Evolutionary conservation across 2,888 invertebrate species (phyloP).

Genomic region (Aleiodes testaceus): DNA sequence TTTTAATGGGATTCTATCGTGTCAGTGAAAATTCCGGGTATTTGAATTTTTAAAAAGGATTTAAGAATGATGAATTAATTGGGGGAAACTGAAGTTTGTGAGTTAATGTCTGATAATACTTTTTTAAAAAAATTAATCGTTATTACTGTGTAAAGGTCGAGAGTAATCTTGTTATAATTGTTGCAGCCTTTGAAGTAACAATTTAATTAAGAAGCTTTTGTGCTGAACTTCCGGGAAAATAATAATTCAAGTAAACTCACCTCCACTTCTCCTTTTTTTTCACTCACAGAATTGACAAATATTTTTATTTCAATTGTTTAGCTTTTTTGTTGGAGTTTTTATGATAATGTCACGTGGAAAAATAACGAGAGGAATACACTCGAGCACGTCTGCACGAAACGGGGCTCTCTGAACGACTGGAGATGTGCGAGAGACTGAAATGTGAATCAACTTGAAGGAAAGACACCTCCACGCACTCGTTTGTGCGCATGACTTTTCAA

Average conservation of each 20-base stretch:
- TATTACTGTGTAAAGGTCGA: conserved; percentile 19
- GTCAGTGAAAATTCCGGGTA: background rate
- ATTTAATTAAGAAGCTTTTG: conserved; percentile 33
- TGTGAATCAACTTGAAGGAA: background rate
- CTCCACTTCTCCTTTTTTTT: background rate
- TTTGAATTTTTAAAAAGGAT: background rate
- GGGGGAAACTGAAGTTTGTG: background rate
- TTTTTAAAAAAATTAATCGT: conserved; percentile 11
- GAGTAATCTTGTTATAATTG: conserved; percentile 39
- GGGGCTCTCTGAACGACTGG: conserved; percentile 59
- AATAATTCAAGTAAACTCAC: background rate
- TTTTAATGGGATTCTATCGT: conserved; percentile 8
- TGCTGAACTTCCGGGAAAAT: conserved; percentile 27
- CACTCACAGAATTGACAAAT: background rate
- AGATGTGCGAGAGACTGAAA: conserved; percentile 39
- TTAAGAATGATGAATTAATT: conserved; percentile 4
- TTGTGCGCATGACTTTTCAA: too few species aligned
- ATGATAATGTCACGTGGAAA: conserved; percentile 44
- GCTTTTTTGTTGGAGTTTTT: too few species aligned
- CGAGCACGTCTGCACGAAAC: conserved; percentile 51
- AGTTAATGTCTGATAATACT: conserved; percentile 2
- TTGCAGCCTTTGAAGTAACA: conserved; percentile 40
- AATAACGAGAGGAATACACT: conserved; percentile 22
- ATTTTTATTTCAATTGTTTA: background rate
- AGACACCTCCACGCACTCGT: background rate